Evolutionary conservation across 1,140 invertebrate species (phyloP).

Genomic region (Drosophila micromelanica): DNA sequence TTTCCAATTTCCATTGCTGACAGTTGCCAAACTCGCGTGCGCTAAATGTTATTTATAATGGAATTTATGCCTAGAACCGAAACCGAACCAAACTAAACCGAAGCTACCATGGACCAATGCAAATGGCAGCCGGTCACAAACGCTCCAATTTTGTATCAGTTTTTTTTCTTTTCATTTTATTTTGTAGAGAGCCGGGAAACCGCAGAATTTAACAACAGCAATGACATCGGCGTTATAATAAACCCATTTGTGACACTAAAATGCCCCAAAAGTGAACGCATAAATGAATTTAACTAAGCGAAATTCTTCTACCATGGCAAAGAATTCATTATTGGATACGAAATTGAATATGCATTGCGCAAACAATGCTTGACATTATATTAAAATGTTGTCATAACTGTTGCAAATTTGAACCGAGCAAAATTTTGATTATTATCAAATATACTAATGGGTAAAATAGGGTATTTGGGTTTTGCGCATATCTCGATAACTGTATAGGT

Average conservation of each 20-base stretch:
- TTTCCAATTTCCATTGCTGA: slow-evolving; percentile 78
- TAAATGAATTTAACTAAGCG: slow-evolving; percentile 18
- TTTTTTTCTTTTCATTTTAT: slow-evolving; percentile 20
- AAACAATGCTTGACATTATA: slow-evolving; percentile 76
- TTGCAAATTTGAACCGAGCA: not conserved
- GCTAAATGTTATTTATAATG: slow-evolving; percentile 81
- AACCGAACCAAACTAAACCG: not conserved
- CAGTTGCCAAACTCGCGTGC: slow-evolving; percentile 71
- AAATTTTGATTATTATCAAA: too few species aligned
- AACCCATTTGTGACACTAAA: slow-evolving; percentile 66
- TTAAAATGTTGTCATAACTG: slow-evolving; percentile 75
- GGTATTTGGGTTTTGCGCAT: too few species aligned
- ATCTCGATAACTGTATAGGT: too few species aligned
- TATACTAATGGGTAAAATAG: too few species aligned
- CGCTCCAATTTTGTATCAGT: slow-evolving; percentile 65
- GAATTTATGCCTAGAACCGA: slow-evolving; percentile 73
- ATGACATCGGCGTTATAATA: slow-evolving; percentile 63
- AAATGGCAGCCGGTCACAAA: slow-evolving; percentile 71
- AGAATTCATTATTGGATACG: slow-evolving; percentile 54
- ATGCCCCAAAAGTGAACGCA: not conserved
- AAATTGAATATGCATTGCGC: slow-evolving; percentile 68
- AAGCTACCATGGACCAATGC: slow-evolving; percentile 58
- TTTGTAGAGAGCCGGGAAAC: slow-evolving; percentile 30
- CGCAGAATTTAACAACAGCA: slow-evolving; percentile 74
- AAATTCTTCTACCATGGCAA: slow-evolving; percentile 15